Conservation (phyloP, 2,888 invertebrate genomes). For the Lepidochrysops patricia region DNA sequence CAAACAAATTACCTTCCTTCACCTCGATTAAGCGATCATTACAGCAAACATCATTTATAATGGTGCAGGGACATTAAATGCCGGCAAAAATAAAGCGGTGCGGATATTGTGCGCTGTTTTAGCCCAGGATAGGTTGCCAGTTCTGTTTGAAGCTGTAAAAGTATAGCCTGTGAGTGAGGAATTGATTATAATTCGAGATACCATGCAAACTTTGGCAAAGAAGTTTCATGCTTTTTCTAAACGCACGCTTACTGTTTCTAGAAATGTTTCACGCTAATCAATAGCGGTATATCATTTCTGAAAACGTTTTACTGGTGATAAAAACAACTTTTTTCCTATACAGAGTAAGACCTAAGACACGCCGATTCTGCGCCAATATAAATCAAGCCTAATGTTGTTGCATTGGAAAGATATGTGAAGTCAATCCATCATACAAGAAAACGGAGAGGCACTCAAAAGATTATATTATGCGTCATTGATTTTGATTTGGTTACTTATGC, state of each 20-base stretch:
- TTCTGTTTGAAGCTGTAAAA: slow-evolving; percentile 28
- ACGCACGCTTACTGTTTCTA: no score
- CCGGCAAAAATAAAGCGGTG: slow-evolving; percentile 42
- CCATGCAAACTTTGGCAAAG: no score
- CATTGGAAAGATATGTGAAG: background rate
- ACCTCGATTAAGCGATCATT: slow-evolving; percentile 63
- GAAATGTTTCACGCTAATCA: no score
- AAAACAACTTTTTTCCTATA: no score
- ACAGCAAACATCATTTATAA: slow-evolving; percentile 55
- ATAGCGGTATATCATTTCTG: no score
- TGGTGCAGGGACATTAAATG: slow-evolving; percentile 32
- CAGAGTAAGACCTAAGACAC: no score
- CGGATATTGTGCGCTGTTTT: slow-evolving; percentile 63
- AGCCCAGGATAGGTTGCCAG: slow-evolving; percentile 30
- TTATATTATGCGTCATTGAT: background rate
- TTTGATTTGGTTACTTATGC: background rate
- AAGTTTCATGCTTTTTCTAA: no score
- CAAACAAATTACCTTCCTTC: slow-evolving; percentile 50
- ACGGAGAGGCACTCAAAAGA: background rate
- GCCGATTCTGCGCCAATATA: slow-evolving; percentile 21
- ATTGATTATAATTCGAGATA: no score
- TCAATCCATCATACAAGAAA: background rate
- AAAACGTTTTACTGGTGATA: no score
- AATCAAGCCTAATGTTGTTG: no score
- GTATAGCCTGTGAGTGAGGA: no score